phyloP scores from a whole-genome alignment of 2,113 vertebrate species.

The Phodopus roborovskii region DNA sequence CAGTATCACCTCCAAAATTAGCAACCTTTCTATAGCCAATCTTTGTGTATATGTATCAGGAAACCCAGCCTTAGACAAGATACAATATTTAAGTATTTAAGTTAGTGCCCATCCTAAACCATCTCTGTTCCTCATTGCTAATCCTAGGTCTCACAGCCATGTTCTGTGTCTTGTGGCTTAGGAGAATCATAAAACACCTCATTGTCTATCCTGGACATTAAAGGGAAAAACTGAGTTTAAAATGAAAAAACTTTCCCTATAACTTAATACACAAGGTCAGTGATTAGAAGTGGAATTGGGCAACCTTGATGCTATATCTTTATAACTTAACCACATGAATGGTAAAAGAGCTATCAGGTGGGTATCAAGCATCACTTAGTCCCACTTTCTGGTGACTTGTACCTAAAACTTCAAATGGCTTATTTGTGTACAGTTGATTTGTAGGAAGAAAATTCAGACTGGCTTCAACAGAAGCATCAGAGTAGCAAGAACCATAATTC shows the following conservation, averaged over 20 bases:
- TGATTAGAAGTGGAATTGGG: conserved; percentile 10
- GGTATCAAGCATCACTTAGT: background rate
- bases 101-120: background rate
- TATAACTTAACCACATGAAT: conserved; percentile 63
- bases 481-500: background rate
- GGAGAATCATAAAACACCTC: conserved; percentile 46
- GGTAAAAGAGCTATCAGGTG: background rate
- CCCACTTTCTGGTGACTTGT: background rate
- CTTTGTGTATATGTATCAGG: background rate
- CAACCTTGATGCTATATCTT: conserved; percentile 48
- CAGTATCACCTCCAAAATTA: conserved; percentile 6
- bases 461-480: background rate
- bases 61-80: background rate
- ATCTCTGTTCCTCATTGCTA: background rate
- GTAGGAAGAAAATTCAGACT: background rate
- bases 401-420: background rate
- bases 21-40: background rate
- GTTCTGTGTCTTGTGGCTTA: background rate
- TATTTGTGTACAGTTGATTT: background rate
- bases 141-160: conserved; percentile 37
- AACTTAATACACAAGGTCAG: conserved; percentile 44
- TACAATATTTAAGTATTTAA: background rate
- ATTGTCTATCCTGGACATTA: conserved; percentile 27
- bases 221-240: conserved; percentile 51
- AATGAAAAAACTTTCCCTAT: conserved; percentile 36